Evolutionary conservation across 2,888 invertebrate species (phyloP), one percentile per base, ranked within the genome.

Genomic region (Melinaea marsaeus): DNA sequence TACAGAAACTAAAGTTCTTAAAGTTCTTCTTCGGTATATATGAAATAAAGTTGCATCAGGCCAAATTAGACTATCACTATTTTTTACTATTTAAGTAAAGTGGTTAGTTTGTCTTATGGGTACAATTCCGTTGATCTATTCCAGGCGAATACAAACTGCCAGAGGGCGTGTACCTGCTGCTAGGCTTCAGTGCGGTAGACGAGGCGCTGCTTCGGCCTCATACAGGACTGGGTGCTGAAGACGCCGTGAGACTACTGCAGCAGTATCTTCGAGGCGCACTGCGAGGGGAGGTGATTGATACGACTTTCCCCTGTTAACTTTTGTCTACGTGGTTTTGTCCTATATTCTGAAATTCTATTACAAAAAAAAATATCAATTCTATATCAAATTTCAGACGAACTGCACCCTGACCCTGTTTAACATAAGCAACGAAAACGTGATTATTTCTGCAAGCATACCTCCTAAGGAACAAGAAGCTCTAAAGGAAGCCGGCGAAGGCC

Each of bases 141-240:
- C 34, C 87, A 94, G 95, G 94, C 71, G 93, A 95, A 77, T 96
- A 95, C 87, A 94, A 92, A 77, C 91, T 95, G 66, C 94, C 95
- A 62, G 95, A 96, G 87, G 97, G 97, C 47, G 95, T 97, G 48
- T 97, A 96, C 87, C 92, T 97, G 70, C 94, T 97, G 82, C 93
- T 97, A 64, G 97, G 97, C 63, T 97, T 96, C 88, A 97, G 97
- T 76, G 94, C 96, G 65, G 94, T 95, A n/a, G 97, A 97, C 83
- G 97, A 97, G 84, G 93, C 94, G 0, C 91, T 96, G 63, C 92
- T 97, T 73, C 93, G 95, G 71, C 95, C 95, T 46, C 95, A 96
- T 81, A 96, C 96, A 3, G 95, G 96, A 64, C 92, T 96, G 61
- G 95, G 95, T 6, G 95, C 97, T 58, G 95, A 95, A 79, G 97